Conservation (phyloP, 2,113 vertebrate species). For the Scomber scombrus region DNA sequence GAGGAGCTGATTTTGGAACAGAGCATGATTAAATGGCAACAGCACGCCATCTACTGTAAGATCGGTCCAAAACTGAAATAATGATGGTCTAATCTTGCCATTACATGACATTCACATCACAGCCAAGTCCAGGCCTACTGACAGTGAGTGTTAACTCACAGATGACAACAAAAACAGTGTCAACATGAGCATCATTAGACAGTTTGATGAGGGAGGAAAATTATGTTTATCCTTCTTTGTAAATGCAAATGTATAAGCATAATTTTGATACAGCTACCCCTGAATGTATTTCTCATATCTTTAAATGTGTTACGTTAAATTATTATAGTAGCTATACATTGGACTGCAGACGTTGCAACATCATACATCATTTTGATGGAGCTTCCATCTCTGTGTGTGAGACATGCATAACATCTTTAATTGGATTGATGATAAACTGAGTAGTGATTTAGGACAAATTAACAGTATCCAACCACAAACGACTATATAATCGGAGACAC, state of each 20-base stretch:
- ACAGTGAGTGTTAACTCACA: slow-evolving; percentile 11
- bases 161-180: slow-evolving; percentile 1
- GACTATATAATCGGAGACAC: not conserved
- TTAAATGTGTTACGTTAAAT: not conserved
- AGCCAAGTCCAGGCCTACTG: slow-evolving; percentile 23
- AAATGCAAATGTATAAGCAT: slow-evolving; percentile 6
- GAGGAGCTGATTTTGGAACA: slow-evolving; percentile 19
- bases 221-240: not conserved
- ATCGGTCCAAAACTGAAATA: not conserved
- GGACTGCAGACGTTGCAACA: slow-evolving; percentile 11
- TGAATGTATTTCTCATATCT: not conserved
- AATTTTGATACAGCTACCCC: not conserved
- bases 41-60: not conserved
- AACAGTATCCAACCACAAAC: not conserved
- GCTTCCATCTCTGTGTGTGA: slow-evolving; percentile 26
- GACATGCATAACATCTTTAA: not conserved
- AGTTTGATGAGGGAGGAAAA: not conserved
- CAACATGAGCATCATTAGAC: slow-evolving; percentile 12
- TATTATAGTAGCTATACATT: not conserved
- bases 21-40: not conserved
- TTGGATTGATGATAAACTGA: not conserved
- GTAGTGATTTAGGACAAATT: not conserved
- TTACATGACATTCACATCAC: not conserved
- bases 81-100: not conserved
- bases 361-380: not conserved